phyloP scores from a whole-genome alignment of 1,140 invertebrate species.

The Plutomurus gul region DNA sequence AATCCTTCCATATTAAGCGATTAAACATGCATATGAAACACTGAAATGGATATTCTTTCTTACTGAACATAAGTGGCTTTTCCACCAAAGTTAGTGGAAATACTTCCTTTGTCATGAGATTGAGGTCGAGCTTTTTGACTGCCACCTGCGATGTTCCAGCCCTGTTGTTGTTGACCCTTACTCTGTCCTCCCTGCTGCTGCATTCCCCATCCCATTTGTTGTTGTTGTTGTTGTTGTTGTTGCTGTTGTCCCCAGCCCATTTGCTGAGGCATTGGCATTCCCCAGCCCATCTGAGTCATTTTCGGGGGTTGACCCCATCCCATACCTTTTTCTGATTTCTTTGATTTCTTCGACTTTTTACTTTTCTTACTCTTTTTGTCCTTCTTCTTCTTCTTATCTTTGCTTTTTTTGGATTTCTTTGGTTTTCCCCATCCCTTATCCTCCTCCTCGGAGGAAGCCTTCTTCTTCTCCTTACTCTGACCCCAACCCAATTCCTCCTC shows the following conservation, averaged over 20 bases:
- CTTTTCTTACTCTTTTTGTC: neutral
- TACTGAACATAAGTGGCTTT: neutral
- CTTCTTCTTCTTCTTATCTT: neutral
- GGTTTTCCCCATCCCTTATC: neutral
- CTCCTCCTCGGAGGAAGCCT: neutral
- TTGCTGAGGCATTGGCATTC: neutral
- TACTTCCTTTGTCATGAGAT: neutral
- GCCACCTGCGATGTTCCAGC: neutral
- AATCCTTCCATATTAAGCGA: too few relatives aligned
- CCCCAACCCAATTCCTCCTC: too few relatives aligned
- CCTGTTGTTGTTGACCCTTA: neutral
- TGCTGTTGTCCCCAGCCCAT: neutral
- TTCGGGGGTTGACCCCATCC: neutral
- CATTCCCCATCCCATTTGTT: slow-evolving; percentile 26
- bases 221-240: neutral
- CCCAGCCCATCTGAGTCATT: slow-evolving; percentile 18
- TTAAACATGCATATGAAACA: neutral
- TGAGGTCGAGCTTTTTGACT: neutral
- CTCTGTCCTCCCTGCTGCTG: neutral
- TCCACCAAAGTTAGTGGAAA: neutral
- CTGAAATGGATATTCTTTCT: neutral
- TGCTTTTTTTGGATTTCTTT: neutral
- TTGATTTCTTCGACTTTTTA: neutral
- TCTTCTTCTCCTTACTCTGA: neutral
- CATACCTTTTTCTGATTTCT: neutral